A percentile compares a stretch with the other conserved stretches of the same genome.
Evolutionary conservation across 2,888 invertebrate genomes (phyloP).

Genomic region (Drosophila stalkeri): DNA sequence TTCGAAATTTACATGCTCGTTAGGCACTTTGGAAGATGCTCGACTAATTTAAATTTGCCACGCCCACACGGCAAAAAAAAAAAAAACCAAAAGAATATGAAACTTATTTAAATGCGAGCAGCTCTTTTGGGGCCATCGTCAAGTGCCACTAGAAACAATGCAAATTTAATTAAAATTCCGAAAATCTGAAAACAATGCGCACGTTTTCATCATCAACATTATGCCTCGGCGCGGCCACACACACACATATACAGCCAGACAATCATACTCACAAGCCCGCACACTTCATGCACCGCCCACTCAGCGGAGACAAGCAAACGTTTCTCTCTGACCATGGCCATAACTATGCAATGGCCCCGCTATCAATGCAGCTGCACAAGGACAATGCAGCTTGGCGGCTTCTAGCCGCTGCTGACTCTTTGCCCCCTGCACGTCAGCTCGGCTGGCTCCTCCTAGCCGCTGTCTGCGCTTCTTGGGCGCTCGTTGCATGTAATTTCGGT

Average conservation of each 20-base stretch:
- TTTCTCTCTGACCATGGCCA: constrained; percentile 51
- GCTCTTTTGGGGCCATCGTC: constrained; percentile 54
- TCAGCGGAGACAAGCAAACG: constrained; percentile 26
- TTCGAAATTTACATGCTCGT: constrained; percentile 29
- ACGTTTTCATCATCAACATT: constrained; percentile 71
- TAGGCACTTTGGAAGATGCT: constrained; percentile 13
- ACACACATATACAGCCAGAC: neutral
- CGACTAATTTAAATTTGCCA: constrained; percentile 54
- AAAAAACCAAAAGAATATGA: constrained; percentile 67
- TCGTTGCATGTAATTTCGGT: constrained; percentile 56
- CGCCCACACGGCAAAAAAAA: constrained; percentile 34
- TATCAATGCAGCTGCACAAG: constrained; percentile 63
- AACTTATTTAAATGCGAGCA: constrained; percentile 66
- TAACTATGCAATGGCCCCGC: constrained; percentile 53
- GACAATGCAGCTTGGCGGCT: constrained; percentile 50
- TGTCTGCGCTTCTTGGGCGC: constrained; percentile 32
- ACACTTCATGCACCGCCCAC: constrained; percentile 14
- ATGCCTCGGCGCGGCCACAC: constrained; percentile 50
- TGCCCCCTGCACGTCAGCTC: neutral
- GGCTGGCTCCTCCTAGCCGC: neutral
- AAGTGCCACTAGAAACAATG: constrained; percentile 74
- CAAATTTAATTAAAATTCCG: constrained; percentile 76
- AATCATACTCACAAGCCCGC: neutral
- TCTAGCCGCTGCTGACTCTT: constrained; percentile 4
- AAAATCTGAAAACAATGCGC: constrained; percentile 73